phyloP scores from a whole-genome alignment of 2,113 vertebrate species.

The Sakesphorus luctuosus region DNA sequence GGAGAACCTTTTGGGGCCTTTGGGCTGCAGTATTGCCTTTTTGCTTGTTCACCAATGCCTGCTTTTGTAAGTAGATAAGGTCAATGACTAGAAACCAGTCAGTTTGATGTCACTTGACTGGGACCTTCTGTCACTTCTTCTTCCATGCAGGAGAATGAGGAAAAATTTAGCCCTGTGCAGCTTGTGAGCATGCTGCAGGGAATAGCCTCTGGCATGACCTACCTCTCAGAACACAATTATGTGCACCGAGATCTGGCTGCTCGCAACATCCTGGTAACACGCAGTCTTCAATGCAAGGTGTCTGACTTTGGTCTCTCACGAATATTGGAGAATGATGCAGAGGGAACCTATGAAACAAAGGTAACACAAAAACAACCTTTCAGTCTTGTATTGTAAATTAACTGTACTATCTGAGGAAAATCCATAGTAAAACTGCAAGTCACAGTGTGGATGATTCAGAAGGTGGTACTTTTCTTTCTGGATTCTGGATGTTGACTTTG shows the following conservation, averaged over 20 bases:
- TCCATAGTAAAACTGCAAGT: background rate
- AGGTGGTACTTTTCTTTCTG: background rate
- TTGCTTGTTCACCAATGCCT: background rate
- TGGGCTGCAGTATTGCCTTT: background rate
- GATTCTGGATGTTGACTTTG: background rate
- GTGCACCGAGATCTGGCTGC: conserved; percentile 81
- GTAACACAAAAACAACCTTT: background rate
- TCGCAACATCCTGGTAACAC: conserved; percentile 80
- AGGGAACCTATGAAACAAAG: conserved; percentile 82
- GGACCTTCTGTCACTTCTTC: background rate
- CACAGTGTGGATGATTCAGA: background rate
- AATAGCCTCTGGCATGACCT: conserved; percentile 82
- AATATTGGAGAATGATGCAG: conserved; percentile 73
- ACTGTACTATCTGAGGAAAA: background rate
- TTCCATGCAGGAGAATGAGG: conserved; percentile 73
- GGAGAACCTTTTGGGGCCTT: background rate
- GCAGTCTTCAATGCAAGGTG: conserved; percentile 79
- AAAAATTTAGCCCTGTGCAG: conserved; percentile 77
- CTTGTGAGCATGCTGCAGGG: conserved; percentile 81
- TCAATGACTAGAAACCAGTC: background rate
- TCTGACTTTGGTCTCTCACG: conserved; percentile 81
- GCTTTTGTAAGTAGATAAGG: background rate
- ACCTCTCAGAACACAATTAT: conserved; percentile 79
- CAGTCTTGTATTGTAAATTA: background rate
- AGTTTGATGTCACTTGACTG: background rate